Percentiles rank a stretch among this genome's conserved stretches.
Conservation (phyloP, 1,140 invertebrate species). For the Rhopalosiphum maidis region DNA sequence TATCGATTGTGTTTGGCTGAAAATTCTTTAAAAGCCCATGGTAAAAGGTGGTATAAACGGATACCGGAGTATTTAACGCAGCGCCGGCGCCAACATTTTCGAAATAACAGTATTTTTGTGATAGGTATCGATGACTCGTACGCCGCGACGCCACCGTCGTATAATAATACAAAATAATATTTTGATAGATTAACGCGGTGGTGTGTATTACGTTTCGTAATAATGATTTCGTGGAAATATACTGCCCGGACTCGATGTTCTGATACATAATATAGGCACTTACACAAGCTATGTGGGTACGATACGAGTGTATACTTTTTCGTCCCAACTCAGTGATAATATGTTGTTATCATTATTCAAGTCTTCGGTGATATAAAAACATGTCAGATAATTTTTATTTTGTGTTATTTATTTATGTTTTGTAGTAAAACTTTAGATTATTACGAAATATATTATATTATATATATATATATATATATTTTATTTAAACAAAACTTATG, state of each 20-base stretch:
- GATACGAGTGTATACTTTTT: neutral
- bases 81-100: neutral
- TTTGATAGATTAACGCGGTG: neutral
- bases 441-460: neutral
- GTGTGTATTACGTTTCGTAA: neutral
- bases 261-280: no score
- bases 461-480: no score
- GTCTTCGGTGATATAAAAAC: neutral
- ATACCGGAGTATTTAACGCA: neutral
- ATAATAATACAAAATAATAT: neutral
- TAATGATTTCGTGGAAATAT: neutral
- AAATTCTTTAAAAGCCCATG: neutral
- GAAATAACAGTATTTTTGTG: neutral
- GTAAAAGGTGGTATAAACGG: neutral
- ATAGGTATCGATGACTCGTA: neutral
- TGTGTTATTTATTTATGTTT: constrained; percentile 6
- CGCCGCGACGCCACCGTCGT: no score
- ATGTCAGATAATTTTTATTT: constrained; percentile 21
- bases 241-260: neutral
- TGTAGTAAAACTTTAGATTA: neutral
- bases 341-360: neutral
- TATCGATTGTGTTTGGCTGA: neutral
- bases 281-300: no score
- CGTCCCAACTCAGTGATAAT: neutral
- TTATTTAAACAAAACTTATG: no score